Evolutionary conservation across 2,888 invertebrate species (phyloP).

Genomic region (Dysmachus trigonus): DNA sequence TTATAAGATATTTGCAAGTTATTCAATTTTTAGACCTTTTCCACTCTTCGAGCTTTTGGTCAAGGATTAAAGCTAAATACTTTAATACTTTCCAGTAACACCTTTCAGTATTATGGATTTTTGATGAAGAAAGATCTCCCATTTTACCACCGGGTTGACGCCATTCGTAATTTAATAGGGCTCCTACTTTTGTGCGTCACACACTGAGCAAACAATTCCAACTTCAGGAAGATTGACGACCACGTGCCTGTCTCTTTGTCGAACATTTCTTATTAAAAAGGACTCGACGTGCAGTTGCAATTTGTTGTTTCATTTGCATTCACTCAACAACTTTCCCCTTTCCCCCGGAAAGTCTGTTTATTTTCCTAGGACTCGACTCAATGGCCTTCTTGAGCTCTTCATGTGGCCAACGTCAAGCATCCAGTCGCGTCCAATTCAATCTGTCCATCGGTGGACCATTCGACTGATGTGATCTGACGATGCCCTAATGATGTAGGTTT

Average conservation of each 20-base stretch:
- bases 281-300: constrained; percentile 9
- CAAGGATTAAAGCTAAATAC: too few relatives aligned
- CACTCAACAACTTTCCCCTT: constrained; percentile 37
- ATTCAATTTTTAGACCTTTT: too few relatives aligned
- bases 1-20: too few relatives aligned
- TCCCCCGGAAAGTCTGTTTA: background rate
- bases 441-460: background rate
- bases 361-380: background rate
- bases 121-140: background rate
- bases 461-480: background rate
- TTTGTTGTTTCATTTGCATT: constrained; percentile 36
- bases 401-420: constrained; percentile 1
- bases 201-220: background rate
- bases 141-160: background rate
- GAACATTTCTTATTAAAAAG: background rate
- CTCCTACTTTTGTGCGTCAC: background rate
- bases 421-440: background rate
- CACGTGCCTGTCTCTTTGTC: constrained; percentile 10
- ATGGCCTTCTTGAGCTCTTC: background rate
- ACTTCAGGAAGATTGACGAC: constrained; percentile 11
- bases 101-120: background rate
- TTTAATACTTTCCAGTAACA: too few relatives aligned
- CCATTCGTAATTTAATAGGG: background rate
- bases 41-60: too few relatives aligned
- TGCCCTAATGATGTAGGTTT: constrained; percentile 20